These are phyloP conservation scores for Gastracanthus pulcherrimus DNA, from an alignment of 2,888 invertebrate genomes.

Conservation along the genomic window DNA sequence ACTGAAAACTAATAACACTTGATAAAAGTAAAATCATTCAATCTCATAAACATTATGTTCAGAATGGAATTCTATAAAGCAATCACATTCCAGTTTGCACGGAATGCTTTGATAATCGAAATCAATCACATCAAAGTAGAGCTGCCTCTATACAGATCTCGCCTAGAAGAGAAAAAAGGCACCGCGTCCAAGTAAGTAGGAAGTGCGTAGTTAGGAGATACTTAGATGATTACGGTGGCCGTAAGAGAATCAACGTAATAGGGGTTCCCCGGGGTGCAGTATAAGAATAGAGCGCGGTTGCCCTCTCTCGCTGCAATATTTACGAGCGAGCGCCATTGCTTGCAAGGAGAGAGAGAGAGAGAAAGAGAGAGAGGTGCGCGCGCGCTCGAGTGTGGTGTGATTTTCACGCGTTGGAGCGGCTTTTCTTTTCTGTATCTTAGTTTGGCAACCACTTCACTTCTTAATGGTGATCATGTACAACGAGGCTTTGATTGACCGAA, in stretches of 20 bases:
- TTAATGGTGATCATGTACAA: neutral
- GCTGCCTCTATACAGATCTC: no score
- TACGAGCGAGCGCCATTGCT: slow-evolving; percentile 74
- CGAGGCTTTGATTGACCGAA: neutral
- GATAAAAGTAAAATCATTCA: no score
- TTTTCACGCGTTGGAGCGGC: slow-evolving; percentile 62
- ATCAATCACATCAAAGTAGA: no score
- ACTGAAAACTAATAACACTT: no score
- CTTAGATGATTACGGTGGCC: slow-evolving; percentile 73
- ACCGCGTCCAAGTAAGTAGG: neutral
- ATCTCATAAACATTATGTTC: no score
- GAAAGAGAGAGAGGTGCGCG: slow-evolving; percentile 55
- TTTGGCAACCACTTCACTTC: neutral
- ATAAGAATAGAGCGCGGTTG: slow-evolving; percentile 65
- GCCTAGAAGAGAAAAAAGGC: neutral
- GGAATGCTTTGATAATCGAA: no score
- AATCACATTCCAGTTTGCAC: no score
- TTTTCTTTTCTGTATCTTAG: slow-evolving; percentile 9
- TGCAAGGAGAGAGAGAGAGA: slow-evolving; percentile 12
- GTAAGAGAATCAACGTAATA: slow-evolving; percentile 74
- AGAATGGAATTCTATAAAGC: no score
- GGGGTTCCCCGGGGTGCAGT: slow-evolving; percentile 73
- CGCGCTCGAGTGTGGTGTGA: slow-evolving; percentile 70
- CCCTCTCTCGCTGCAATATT: slow-evolving; percentile 70
- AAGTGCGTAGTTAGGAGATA: slow-evolving; percentile 65